phyloP scores from a whole-genome alignment of 2,797 vertebrate genomes.

The Ptychadena robeensis region DNA sequence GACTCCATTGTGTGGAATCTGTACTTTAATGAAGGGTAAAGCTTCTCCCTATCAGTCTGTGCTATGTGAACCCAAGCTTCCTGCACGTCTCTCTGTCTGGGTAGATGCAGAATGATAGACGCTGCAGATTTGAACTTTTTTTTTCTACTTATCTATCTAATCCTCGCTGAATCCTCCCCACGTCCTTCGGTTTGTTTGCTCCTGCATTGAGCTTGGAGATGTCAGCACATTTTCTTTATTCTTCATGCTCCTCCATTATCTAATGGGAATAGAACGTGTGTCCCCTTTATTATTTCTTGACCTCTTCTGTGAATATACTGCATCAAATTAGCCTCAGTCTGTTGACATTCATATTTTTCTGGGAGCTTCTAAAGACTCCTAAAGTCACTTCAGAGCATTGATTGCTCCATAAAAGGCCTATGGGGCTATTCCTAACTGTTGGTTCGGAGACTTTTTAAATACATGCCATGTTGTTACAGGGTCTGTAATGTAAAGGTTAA shows the following conservation, averaged over 20 bases:
- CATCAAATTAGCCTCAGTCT: conserved; percentile 27
- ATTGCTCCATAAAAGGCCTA: conserved; percentile 16
- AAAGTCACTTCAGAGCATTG: conserved; percentile 54
- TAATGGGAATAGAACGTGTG: conserved; percentile 22
- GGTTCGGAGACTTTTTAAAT: conserved; percentile 5
- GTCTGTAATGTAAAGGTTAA: too few species aligned
- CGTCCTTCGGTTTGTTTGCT: conserved; percentile 47
- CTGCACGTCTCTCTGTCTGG: conserved; percentile 29
- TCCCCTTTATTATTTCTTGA: conserved; percentile 57
- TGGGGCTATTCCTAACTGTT: neutral
- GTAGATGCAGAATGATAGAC: conserved; percentile 45
- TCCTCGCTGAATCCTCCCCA: conserved; percentile 38
- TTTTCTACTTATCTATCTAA: conserved; percentile 49
- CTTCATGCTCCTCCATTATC: conserved; percentile 42
- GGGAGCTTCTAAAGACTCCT: conserved; percentile 6
- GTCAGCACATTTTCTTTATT: conserved; percentile 54
- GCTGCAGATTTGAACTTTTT: conserved; percentile 15
- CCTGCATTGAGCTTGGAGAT: conserved; percentile 32
- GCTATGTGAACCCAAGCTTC: neutral
- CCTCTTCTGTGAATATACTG: conserved; percentile 46
- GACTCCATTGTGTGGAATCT: neutral
- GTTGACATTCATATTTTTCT: conserved; percentile 29
- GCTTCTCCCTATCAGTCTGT: conserved; percentile 8
- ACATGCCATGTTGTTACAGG: too few species aligned
- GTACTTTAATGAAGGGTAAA: conserved; percentile 34